phyloP scores from a whole-genome alignment of 2,888 invertebrate species.

The Parelbella ahira region DNA sequence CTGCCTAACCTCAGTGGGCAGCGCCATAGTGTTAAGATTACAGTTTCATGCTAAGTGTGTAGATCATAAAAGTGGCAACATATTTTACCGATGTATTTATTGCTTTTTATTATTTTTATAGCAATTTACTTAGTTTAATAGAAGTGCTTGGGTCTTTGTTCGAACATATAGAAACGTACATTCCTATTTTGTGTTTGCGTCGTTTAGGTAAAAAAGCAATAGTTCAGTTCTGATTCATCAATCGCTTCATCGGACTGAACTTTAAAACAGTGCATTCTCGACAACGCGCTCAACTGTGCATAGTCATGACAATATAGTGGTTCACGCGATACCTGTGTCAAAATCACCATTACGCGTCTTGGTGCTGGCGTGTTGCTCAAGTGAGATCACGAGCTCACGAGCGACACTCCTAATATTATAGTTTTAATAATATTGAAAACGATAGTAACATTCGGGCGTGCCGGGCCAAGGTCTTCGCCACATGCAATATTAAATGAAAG shows the following conservation, averaged over 20 bases:
- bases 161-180: neutral
- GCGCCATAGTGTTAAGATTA: conserved; percentile 62
- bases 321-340: too few species aligned
- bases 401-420: too few species aligned
- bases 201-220: conserved; percentile 3
- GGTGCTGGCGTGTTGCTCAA: too few species aligned
- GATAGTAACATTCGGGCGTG: too few species aligned
- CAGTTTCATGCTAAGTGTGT: conserved; percentile 70
- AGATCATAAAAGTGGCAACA: conserved; percentile 46
- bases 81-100: conserved; percentile 30
- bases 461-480: too few species aligned
- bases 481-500: too few species aligned
- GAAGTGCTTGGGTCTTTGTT: neutral
- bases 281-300: conserved; percentile 6
- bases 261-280: neutral
- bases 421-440: too few species aligned
- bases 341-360: too few species aligned
- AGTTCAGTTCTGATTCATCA: conserved; percentile 9
- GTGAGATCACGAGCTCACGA: too few species aligned
- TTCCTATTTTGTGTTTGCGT: neutral
- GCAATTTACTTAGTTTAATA: conserved; percentile 10
- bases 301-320: too few species aligned
- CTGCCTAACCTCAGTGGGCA: too few species aligned
- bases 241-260: conserved; percentile 5
- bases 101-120: conserved; percentile 19